Percentiles rank a stretch among this genome's conserved stretches.
Evolutionary conservation across 2,113 vertebrate species (phyloP).

Genomic region (Pan paniscus): DNA sequence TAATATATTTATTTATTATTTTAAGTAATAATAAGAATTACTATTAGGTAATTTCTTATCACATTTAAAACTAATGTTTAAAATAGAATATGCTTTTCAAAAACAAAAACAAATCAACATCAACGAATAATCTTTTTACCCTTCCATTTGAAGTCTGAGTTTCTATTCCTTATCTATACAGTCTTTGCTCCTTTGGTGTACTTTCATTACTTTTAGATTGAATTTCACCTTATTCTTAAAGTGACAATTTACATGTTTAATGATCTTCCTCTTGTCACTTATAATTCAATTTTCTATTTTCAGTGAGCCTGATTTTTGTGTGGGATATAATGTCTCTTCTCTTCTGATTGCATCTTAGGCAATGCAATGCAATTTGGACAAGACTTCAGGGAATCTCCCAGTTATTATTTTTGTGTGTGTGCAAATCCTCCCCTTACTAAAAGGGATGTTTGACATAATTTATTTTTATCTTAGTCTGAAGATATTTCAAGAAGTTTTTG

Average conservation of each 20-base stretch:
- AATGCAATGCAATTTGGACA: not conserved
- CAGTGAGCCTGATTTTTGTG: not conserved
- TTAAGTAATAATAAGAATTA: not conserved
- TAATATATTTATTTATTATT: not conserved
- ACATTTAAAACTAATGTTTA: not conserved
- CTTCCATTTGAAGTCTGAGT: not conserved
- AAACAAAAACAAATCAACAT: not conserved
- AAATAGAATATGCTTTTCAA: not conserved
- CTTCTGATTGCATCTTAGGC: not conserved
- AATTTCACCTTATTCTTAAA: constrained; percentile 31
- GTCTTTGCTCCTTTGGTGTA: not conserved
- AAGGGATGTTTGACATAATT: not conserved
- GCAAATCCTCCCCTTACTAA: not conserved
- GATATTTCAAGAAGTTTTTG: not conserved
- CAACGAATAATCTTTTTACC: not conserved
- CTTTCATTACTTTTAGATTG: constrained; percentile 11
- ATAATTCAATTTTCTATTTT: not conserved
- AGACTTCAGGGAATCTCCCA: not conserved
- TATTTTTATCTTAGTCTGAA: not conserved
- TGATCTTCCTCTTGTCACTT: constrained; percentile 9
- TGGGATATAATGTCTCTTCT: not conserved
- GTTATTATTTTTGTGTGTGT: not conserved
- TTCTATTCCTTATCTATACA: not conserved
- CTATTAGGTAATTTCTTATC: not conserved
- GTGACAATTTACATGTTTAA: not conserved